A percentile compares a stretch with the other conserved stretches of the same genome.
phyloP scores from a whole-genome alignment of 2,113 vertebrate genomes.

The Noctilio leporinus region DNA sequence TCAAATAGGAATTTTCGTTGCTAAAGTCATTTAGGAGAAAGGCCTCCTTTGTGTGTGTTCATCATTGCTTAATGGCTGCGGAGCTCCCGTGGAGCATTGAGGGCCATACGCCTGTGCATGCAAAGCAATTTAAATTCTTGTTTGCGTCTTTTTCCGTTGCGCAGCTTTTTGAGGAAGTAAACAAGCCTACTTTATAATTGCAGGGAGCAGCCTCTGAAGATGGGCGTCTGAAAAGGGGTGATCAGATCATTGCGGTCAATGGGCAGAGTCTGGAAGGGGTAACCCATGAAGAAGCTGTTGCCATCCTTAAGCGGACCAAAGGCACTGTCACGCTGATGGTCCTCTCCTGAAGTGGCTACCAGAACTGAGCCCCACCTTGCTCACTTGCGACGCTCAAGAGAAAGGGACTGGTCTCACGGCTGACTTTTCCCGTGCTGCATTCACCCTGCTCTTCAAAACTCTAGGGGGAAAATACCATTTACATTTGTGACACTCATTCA shows the following conservation, averaged over 20 bases:
- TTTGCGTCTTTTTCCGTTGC: background rate
- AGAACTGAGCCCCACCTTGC: background rate
- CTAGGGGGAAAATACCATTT: constrained; percentile 2
- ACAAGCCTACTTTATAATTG: constrained; percentile 59
- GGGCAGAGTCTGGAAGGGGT: constrained; percentile 94
- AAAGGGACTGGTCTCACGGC: background rate
- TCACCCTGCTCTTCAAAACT: constrained; percentile 9
- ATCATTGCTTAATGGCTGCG: background rate
- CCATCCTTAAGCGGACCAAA: constrained; percentile 95
- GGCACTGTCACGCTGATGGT: constrained; percentile 92
- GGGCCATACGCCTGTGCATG: background rate
- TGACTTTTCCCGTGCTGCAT: background rate
- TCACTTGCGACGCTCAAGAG: background rate
- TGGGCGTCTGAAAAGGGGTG: constrained; percentile 92
- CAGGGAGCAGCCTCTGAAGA: constrained; percentile 97
- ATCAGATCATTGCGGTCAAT: constrained; percentile 97
- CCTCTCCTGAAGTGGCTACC: constrained; percentile 82
- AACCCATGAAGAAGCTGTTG: constrained; percentile 95
- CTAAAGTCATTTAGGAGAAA: constrained; percentile 4
- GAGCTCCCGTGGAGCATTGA: background rate
- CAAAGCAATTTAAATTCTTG: constrained; percentile 1
- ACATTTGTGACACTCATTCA: constrained; percentile 45
- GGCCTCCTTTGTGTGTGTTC: constrained; percentile 12
- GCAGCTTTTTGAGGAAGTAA: background rate
- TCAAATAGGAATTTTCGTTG: constrained; percentile 7